Evolutionary conservation across 2,113 vertebrate species (phyloP).

Genomic region (Lepidothrix coronata): DNA sequence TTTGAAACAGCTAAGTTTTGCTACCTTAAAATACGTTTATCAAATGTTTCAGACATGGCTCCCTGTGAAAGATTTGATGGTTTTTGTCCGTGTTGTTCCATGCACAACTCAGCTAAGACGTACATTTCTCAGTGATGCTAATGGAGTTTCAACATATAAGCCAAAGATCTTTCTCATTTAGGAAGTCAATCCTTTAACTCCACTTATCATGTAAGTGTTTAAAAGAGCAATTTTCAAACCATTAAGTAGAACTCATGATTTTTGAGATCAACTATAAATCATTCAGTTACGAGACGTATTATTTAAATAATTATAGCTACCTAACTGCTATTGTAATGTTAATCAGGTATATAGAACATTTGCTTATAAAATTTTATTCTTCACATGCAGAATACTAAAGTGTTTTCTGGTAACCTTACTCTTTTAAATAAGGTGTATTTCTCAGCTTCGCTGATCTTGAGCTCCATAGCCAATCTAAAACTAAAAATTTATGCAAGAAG

Average conservation of each 20-base stretch:
- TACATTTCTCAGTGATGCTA: neutral
- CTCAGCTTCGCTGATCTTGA: neutral
- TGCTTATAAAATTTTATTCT: conserved; percentile 32
- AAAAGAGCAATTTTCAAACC: neutral
- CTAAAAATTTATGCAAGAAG: neutral
- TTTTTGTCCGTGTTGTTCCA: neutral
- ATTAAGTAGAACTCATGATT: neutral
- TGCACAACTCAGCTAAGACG: neutral
- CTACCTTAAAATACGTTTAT: neutral
- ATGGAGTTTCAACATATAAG: neutral
- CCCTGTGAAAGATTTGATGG: neutral
- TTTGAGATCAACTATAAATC: neutral
- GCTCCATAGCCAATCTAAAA: neutral
- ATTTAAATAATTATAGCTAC: conserved; percentile 2
- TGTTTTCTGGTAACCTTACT: neutral
- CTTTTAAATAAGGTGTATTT: conserved; percentile 6
- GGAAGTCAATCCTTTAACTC: neutral
- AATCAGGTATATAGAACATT: conserved; percentile 13
- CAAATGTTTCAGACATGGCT: neutral
- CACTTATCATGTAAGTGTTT: neutral
- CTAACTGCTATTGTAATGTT: conserved; percentile 4
- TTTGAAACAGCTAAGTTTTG: neutral
- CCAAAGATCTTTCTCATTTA: neutral
- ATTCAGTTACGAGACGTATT: neutral
- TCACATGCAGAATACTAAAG: neutral